Base-by-base conservation (phyloP, 2,888 invertebrate species). In the Polydrusus tereticollis region DNA sequence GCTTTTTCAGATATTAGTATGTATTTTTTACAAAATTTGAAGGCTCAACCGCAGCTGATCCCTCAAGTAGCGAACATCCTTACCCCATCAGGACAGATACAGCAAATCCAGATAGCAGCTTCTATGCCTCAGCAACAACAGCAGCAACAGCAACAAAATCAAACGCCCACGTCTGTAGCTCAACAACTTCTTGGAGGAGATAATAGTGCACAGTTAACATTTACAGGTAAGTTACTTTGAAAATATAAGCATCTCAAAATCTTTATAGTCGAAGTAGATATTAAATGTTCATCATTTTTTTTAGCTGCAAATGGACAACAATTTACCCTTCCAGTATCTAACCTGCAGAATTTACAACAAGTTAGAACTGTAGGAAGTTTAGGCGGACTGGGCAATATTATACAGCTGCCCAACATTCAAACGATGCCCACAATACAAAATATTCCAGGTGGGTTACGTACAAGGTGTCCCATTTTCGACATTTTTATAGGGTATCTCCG, bases 251-350 rank as follows among this genome's bases (percentile, higher is more conserved):
- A n/a, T n/a, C n/a, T n/a, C n/a, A n/a, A n/a, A n/a, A n/a, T n/a
- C n/a, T n/a, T n/a, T n/a, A n/a, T n/a, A n/a, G n/a, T n/a, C n/a
- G n/a, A n/a, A n/a, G n/a, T n/a, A n/a, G n/a, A n/a, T 59, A 20
- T 55, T 36, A 14, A 18, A 41, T 26, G 8, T 29, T 16, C 38
- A n/a, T 63, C 7, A 20, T 18, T 47, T 62, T 66, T 65, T 73
- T 38, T 45, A 74, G 90, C 92, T 72, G 91, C 92, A 1, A 90
- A 90, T 80, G 94, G 92, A 0, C 94, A 94, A 82, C 95, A 95
- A 82, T 89, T 95, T 77, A 95, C 95, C 63, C 95, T 96, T 82
- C 94, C 95, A 8, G 90, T 92, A 0, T 88, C 90, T 14, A 88
- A 84, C 77, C 69, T 85, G 64, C 85, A 85, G 75, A 88, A 84